Evolutionary conservation across 2,113 vertebrate species (phyloP).

Genomic region (Rhinopomastus cyanomelas): DNA sequence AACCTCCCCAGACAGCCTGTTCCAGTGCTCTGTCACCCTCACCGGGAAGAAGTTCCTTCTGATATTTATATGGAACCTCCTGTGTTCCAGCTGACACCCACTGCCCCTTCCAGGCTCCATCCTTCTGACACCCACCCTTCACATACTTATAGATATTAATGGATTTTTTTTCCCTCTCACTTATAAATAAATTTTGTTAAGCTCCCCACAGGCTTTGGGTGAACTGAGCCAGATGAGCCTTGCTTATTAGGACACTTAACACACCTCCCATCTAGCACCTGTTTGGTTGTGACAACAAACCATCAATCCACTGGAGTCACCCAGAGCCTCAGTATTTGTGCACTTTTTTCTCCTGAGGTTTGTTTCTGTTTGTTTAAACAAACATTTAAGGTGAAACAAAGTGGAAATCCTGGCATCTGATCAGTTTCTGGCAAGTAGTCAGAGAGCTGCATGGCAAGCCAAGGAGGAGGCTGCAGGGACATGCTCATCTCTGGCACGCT

Average conservation of each 20-base stretch:
- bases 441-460: not conserved
- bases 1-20: too few species aligned
- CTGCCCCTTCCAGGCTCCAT: too few species aligned
- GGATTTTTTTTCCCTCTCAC: not conserved
- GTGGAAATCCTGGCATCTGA: not conserved
- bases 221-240: slow-evolving; percentile 7
- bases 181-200: not conserved
- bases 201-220: not conserved
- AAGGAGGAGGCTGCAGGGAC: not conserved
- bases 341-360: not conserved
- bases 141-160: too few species aligned
- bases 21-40: too few species aligned
- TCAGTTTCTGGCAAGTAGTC: not conserved
- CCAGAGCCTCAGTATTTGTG: not conserved
- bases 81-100: too few species aligned
- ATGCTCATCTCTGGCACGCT: not conserved
- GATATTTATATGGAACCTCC: too few species aligned
- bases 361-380: slow-evolving; percentile 31
- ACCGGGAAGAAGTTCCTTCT: too few species aligned
- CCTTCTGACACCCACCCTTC: too few species aligned
- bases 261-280: slow-evolving; percentile 8
- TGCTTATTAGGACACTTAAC: slow-evolving; percentile 28
- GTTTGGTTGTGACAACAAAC: slow-evolving; percentile 24
- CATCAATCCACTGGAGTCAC: not conserved
- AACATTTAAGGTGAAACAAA: not conserved